Base-by-base conservation (phyloP, 64 coral and sea anemone genomes). In the Pachyseris speciosa region DNA sequence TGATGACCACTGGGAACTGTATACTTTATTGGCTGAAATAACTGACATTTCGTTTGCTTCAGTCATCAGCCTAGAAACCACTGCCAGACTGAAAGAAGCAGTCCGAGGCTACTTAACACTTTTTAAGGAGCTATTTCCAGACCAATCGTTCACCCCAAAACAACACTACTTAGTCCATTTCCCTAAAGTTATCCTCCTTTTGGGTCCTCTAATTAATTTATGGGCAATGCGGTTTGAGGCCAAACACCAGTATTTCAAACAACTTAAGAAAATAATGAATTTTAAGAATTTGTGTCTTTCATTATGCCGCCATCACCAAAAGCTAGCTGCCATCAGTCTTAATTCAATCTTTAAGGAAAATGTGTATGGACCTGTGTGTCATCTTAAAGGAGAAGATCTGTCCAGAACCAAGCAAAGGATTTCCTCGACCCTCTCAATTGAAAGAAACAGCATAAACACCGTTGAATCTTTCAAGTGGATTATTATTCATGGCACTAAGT, bases 151-250 rank as follows among this genome's bases (percentile, higher is more conserved):
- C 28, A 92, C 80, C 22, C 89, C 89, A 1, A 92, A 92, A 63
- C 55, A 78, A 38, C 89, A 92, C 34, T 92, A 92, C 65, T 70
- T 92, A 31, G 79, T 85, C 22, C 89, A 92, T 48, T 84, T 92
- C 45, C 89, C 89, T 27, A 69, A 57, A 85, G 37, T 92, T 16
- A 78, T 92, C 30, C 51, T 92, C 28, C 69, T 67, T 72, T 49
- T 92, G 34, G 89, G 89, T 5, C 89, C 89, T 26, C 79, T 92
- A 8, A 60, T 92, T 10, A 74, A 84, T 37, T 83, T 92, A 25
- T 92, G 80, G 89, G 83, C 78, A 3, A 84, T 92, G 80, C 73
- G 67, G 12, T 71, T 92, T 38, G 79, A 92, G 10, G 73, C 65
- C 5, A 92, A 92, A 31, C 89, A 92, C 25, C 19, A 29, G 25